A percentile compares a stretch with the other conserved stretches of the same genome.
Evolutionary conservation across 1,140 invertebrate genomes (phyloP).

Genomic region (Trichonephila inaurata): DNA sequence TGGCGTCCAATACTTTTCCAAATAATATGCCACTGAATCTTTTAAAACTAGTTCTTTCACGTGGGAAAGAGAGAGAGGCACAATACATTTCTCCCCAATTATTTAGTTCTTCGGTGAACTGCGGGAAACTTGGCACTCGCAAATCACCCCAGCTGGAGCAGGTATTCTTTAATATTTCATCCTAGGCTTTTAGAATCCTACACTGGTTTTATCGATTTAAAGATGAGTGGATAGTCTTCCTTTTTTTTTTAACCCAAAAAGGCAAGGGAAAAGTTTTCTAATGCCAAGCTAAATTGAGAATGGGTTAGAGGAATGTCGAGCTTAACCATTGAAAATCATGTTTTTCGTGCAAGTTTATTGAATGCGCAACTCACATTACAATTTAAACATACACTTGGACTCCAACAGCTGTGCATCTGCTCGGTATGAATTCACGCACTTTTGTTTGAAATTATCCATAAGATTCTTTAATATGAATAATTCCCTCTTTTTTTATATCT

Average conservation of each 20-base stretch:
- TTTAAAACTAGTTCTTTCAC: neutral
- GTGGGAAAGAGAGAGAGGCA: neutral
- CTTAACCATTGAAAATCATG: slow-evolving; percentile 1
- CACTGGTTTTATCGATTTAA: neutral
- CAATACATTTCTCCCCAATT: slow-evolving; percentile 38
- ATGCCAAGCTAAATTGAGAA: slow-evolving; percentile 29
- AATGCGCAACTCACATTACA: neutral
- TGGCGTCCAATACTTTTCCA: neutral
- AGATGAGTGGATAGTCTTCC: neutral
- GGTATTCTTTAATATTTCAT: slow-evolving; percentile 42
- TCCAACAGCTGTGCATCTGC: neutral
- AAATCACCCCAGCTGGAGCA: slow-evolving; percentile 29
- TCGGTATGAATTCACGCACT: neutral
- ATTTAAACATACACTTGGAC: neutral
- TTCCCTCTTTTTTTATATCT: too few species aligned
- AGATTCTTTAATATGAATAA: too few species aligned
- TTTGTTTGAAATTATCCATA: too few species aligned
- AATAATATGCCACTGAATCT: slow-evolving; percentile 22
- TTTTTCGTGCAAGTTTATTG: neutral
- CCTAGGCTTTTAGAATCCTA: neutral
- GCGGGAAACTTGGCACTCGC: neutral
- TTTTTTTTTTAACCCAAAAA: neutral
- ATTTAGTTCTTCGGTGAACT: neutral
- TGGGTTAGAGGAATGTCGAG: neutral
- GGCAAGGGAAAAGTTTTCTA: slow-evolving; percentile 22